Conservation (phyloP, 2,888 invertebrate species). For the Eudiplozoon nipponicum region DNA sequence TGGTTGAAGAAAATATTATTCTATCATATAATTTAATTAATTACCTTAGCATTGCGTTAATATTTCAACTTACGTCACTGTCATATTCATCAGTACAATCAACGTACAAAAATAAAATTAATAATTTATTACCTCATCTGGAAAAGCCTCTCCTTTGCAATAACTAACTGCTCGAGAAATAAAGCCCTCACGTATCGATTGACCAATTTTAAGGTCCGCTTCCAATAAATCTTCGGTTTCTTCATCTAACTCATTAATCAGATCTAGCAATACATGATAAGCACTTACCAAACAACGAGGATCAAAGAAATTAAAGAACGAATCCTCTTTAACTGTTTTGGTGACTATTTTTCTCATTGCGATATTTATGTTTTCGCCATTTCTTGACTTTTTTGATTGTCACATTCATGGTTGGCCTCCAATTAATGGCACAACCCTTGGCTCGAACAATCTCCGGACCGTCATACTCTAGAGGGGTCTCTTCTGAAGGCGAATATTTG, state of each 20-base stretch:
- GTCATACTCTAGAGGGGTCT: conserved; percentile 56
- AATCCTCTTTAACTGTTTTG: conserved; percentile 72
- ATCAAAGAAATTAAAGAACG: conserved; percentile 93
- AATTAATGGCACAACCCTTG: conserved; percentile 57
- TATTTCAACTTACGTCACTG: no score
- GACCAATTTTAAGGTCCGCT: conserved; percentile 86
- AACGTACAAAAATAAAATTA: no score
- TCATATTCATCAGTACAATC: no score
- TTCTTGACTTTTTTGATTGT: conserved; percentile 78
- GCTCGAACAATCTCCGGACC: conserved; percentile 69
- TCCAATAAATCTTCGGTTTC: conserved; percentile 54
- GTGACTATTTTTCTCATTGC: conserved; percentile 66
- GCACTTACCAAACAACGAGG: conserved; percentile 32
- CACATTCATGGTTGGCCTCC: conserved; percentile 84
- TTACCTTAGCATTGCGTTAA: no score
- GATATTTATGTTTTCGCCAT: conserved; percentile 88
- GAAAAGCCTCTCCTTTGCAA: conserved; percentile 81
- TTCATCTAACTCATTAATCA: conserved; percentile 34
- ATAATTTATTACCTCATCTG: no score
- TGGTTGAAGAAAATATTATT: no score
- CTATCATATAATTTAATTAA: no score
- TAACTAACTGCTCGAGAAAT: conserved; percentile 82
- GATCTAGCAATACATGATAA: background rate
- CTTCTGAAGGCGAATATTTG: conserved; percentile 54
- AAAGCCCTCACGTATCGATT: conserved; percentile 73